These are phyloP conservation scores for Punctoribates punctum DNA, from an alignment of 2,888 invertebrate species.

Conservation along the genomic window DNA sequence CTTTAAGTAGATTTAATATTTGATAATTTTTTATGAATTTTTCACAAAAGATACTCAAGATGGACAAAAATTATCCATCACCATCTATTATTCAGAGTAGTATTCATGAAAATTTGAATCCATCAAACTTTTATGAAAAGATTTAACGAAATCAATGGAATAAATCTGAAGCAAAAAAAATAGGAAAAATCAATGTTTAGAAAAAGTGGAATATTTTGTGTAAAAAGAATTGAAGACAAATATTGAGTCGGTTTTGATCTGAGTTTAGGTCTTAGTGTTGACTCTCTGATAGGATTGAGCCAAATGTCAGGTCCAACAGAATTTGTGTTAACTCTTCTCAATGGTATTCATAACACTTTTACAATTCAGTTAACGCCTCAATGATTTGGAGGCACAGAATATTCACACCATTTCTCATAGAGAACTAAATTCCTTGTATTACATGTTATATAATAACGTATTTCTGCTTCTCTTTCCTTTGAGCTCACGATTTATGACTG, in stretches of 20 bases:
- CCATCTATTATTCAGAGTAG: too few relatives aligned
- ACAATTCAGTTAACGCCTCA: constrained; percentile 13
- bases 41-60: not conserved
- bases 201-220: too few relatives aligned
- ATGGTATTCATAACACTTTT: constrained; percentile 6
- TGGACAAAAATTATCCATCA: not conserved
- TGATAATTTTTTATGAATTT: not conserved
- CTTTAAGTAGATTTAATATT: not conserved
- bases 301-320: not conserved
- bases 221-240: too few relatives aligned
- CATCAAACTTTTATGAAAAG: too few relatives aligned
- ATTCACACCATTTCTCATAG: constrained; percentile 30
- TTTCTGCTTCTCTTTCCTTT: not conserved
- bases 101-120: too few relatives aligned
- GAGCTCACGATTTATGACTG: constrained; percentile 10
- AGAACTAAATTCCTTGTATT: not conserved
- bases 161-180: too few relatives aligned
- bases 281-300: not conserved
- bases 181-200: too few relatives aligned
- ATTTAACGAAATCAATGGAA: too few relatives aligned
- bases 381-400: constrained; percentile 13
- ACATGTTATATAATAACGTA: not conserved
- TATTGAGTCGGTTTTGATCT: too few relatives aligned
- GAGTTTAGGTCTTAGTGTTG: not conserved
- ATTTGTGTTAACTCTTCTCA: not conserved